Evolutionary conservation across 2,888 invertebrate species (phyloP), one percentile per base, ranked within the genome.

Genomic region (Meloe dianella): DNA sequence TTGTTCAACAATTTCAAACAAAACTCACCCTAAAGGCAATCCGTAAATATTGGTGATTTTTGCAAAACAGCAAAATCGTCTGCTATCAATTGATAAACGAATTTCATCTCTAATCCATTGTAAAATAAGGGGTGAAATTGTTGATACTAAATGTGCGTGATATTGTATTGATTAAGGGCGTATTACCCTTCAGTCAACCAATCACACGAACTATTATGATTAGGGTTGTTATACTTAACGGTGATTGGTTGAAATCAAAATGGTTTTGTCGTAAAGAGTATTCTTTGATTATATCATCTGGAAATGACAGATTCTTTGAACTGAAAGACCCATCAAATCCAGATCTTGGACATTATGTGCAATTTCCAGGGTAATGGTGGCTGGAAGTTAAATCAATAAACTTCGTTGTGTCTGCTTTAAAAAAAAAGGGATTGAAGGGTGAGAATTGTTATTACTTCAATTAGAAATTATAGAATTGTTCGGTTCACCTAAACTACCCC

Each of bases 121-220:
- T 6, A 14, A 14, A 22, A 59, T 35, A 59, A 8, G 7, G 59
- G 14, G 9, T n/a, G 32, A 10, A 35, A 22, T 59, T 14, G 59
- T 60, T 65, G 22, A 58, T 51, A 51, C 35, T 22, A 54, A 57
- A 54, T 54, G 8, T 27, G 10, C n/a, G 12, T n/a, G 22, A 38
- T 57, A n/a, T n/a, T 14, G 24, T 73, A 72, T 72, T 64, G 70
- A 71, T 73, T 65, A 61, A 60, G 58, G 74, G 71, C 71, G 60
- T 67, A 61, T 58, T 63, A 64, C 14, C 63, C 27, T 27, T 61
- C 30, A 56, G 27, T 32, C 57, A 57, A 68, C 75, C 76, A 76
- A 78, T 75, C 27, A 54, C 10, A 56, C 17, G 9, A 24, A 9
- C 8, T 22, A 32, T 38, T 12, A 60, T 62, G 65, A 66, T 67